A percentile compares a stretch with the other conserved stretches of the same genome.
Evolutionary conservation across 2,888 invertebrate species (phyloP).

Genomic region (Mesorhabditis belari): DNA sequence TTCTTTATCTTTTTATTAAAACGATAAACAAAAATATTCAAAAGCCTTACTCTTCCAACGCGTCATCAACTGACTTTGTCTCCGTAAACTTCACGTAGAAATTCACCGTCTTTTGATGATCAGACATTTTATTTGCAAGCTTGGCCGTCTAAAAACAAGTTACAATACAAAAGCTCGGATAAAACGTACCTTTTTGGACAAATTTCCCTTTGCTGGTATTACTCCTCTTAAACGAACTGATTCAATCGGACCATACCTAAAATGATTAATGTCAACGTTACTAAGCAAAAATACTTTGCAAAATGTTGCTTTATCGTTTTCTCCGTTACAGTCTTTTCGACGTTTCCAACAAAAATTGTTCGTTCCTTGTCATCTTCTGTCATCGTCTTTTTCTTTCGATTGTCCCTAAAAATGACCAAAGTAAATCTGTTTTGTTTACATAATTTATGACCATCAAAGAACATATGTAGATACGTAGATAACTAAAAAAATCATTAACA

Average conservation of each 20-base stretch:
- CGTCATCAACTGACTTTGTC: constrained; percentile 18
- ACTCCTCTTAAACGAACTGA: constrained; percentile 22
- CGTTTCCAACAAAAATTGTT: constrained; percentile 28
- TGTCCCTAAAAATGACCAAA: constrained; percentile 20
- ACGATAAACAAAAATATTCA: neutral
- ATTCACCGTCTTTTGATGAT: constrained; percentile 21
- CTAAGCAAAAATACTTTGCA: constrained; percentile 4
- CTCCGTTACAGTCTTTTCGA: constrained; percentile 20
- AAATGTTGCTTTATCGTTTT: constrained; percentile 19
- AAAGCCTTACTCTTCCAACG: constrained; percentile 15
- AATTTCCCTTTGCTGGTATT: constrained; percentile 17
- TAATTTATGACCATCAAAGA: no score
- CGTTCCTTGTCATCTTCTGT: constrained; percentile 15
- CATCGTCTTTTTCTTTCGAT: constrained; percentile 13
- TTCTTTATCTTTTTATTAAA: neutral
- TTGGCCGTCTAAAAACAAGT: constrained; percentile 6
- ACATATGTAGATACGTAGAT: no score
- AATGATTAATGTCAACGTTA: neutral
- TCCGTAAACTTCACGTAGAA: constrained; percentile 24
- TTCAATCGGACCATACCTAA: constrained; percentile 5
- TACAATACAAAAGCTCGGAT: neutral
- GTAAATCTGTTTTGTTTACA: no score
- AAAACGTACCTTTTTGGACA: constrained; percentile 15
- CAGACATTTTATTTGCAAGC: constrained; percentile 14
- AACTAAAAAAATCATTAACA: no score